Evolutionary conservation across 2,888 invertebrate species (phyloP), one percentile per base, ranked within the genome.

Genomic region (Drosophila silvestris): DNA sequence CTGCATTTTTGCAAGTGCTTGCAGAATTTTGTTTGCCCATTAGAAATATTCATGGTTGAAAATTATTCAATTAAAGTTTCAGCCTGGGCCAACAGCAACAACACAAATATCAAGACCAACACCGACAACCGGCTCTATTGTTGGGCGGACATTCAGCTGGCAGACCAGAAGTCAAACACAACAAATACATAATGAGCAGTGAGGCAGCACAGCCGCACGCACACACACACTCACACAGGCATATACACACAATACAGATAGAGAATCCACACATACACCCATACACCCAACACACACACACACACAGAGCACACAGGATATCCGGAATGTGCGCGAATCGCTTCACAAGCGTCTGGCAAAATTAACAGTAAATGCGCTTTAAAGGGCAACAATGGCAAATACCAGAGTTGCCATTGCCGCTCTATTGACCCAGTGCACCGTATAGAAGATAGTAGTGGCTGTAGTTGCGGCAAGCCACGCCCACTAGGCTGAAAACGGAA

Each of bases 321-420:
- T 86, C 86, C 86, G 77, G 62, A 78, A 77, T 86, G 84, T 83
- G 86, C 85, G 88, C 90, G 85, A 74, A 78, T 58, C 69, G 85
- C 87, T 79, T 84, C 79, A 85, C 82, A 85, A 86, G 82, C 81
- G 80, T 73, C 78, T 79, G 85, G 87, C 87, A 79, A 89, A 88
- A 89, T 91, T 88, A 88, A 89, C 89, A 87, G 81, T 77, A 88
- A 91, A 87, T 91, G 81, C 81, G 87, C 91, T 87, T 84, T 87
- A 88, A 89, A 91, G 83, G 82, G 77, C 81, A 81, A 90, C 84
- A 89, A 90, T 81, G 87, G 85, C 85, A 77, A 77, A 72, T 72
- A 71, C 78, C 81, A 79, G 64, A 74, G 78, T 66, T 77, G 71
- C 76, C 57, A 56, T 73, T 71, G 70, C 74, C 83, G 83, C 86